phyloP scores from a whole-genome alignment of 2,797 vertebrate species.

The Trachurus trachurus region DNA sequence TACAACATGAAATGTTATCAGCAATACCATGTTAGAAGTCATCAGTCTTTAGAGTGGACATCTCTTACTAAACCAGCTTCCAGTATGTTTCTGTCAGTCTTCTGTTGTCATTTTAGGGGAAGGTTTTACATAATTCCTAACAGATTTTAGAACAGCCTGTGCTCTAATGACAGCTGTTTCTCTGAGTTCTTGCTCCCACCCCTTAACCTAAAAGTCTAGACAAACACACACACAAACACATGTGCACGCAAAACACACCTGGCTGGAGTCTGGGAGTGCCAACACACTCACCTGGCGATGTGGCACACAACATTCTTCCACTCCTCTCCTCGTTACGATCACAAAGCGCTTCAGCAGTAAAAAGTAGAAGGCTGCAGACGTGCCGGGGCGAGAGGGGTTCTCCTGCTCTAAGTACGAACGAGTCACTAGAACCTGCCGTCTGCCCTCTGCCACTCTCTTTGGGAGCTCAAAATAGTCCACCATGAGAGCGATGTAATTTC shows the following conservation, averaged over 20 bases:
- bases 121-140: constrained; percentile 24
- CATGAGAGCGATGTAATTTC: constrained; percentile 89
- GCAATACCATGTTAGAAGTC: neutral
- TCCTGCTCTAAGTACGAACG: constrained; percentile 78
- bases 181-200: constrained; percentile 41
- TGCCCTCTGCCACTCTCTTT: constrained; percentile 87
- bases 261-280: constrained; percentile 62
- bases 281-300: constrained; percentile 85
- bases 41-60: neutral
- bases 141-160: constrained; percentile 28
- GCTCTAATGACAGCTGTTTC: constrained; percentile 66
- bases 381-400: constrained; percentile 74
- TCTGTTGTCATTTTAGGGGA: neutral
- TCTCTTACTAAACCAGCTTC: neutral
- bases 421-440: constrained; percentile 84
- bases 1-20: neutral
- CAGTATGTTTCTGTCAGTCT: neutral
- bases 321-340: constrained; percentile 73
- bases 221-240: constrained; percentile 29
- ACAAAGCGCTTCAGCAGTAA: constrained; percentile 66
- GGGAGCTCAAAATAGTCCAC: constrained; percentile 90
- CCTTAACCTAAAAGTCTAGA: constrained; percentile 52
- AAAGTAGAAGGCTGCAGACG: constrained; percentile 71
- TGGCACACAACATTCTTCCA: constrained; percentile 86
- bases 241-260: constrained; percentile 65